Conservation (phyloP, 2,113 vertebrate genomes). For the Phaethon lepturus region DNA sequence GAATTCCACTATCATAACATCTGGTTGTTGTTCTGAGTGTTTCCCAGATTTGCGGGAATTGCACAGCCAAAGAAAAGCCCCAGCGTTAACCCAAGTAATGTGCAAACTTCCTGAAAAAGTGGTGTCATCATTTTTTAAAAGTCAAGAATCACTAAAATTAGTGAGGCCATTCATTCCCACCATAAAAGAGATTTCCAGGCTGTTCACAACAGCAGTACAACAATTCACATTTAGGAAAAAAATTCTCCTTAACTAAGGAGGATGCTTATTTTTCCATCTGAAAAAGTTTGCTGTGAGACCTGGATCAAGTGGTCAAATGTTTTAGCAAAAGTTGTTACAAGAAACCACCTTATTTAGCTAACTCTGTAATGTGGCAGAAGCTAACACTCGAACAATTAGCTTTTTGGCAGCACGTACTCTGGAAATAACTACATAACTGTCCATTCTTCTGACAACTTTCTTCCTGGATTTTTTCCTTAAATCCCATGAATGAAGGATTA, state of each 20-base stretch:
- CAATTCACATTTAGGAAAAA: not conserved
- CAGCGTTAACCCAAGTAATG: accelerated
- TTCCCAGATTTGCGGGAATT: not conserved
- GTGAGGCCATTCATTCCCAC: not conserved
- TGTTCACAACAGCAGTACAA: not conserved
- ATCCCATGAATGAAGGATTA: slow-evolving; percentile 40
- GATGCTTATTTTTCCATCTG: not conserved
- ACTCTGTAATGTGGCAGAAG: not conserved
- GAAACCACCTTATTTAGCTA: not conserved
- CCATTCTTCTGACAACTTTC: slow-evolving; percentile 8
- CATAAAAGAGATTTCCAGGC: not conserved
- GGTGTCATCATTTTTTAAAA: not conserved
- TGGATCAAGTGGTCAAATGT: not conserved
- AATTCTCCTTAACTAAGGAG: not conserved
- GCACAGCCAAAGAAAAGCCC: not conserved
- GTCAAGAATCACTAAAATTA: not conserved
- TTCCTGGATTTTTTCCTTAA: slow-evolving; percentile 30
- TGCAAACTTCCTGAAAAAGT: not conserved
- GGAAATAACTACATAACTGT: not conserved
- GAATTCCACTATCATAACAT: not conserved
- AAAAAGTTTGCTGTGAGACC: not conserved
- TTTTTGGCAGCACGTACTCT: not conserved
- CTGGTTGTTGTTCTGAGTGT: not conserved
- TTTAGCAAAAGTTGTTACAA: not conserved
- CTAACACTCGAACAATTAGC: not conserved